Evolutionary conservation across 2,888 invertebrate species (phyloP).

Genomic region (Cataglyphis albicans): DNA sequence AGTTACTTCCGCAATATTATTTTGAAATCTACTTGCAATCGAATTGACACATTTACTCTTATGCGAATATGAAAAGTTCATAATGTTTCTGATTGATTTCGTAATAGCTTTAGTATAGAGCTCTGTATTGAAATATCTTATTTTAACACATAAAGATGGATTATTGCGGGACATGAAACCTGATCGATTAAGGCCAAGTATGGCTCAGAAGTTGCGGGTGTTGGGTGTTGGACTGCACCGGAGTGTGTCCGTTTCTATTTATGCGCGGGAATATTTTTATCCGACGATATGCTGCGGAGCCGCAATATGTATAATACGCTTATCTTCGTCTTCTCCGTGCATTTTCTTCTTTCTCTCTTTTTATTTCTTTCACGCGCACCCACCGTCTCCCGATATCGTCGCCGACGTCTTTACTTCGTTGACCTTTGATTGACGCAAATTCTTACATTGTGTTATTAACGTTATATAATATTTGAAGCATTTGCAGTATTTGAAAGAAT

Average conservation of each 20-base stretch:
- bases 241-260: slow-evolving; percentile 75
- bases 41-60: background rate
- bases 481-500: background rate
- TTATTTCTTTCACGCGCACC: slow-evolving; percentile 34
- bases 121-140: background rate
- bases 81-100: background rate
- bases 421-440: background rate
- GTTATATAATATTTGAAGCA: background rate
- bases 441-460: background rate
- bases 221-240: slow-evolving; percentile 62
- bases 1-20: background rate
- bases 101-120: background rate
- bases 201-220: slow-evolving; percentile 77
- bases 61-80: background rate
- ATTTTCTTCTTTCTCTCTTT: slow-evolving; percentile 35
- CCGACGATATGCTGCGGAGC: slow-evolving; percentile 72
- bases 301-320: slow-evolving; percentile 73
- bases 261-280: slow-evolving; percentile 79
- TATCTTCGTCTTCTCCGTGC: slow-evolving; percentile 63
- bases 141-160: background rate
- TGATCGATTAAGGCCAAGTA: slow-evolving; percentile 79
- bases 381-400: slow-evolving; percentile 9
- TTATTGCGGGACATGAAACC: slow-evolving; percentile 68
- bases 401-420: slow-evolving; percentile 20
- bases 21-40: background rate